Conservation (phyloP, 2,113 vertebrate genomes). For the Macheiramphus alcinus region DNA sequence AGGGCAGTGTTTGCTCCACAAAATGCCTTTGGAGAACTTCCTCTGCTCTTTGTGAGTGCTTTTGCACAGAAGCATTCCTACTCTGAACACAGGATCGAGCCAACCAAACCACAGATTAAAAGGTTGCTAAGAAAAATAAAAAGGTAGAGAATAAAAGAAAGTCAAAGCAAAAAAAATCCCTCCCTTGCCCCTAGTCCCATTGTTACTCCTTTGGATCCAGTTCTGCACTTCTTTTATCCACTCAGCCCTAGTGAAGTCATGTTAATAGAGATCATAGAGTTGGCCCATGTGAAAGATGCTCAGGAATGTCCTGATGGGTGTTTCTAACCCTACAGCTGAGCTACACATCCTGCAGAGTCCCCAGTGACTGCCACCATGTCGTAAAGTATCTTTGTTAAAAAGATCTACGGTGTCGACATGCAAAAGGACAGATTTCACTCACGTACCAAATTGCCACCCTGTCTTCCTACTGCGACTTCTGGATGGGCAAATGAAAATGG, state of each 20-base stretch:
- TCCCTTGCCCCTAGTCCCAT: background rate
- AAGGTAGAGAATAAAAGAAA: background rate
- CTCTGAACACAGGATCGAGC: background rate
- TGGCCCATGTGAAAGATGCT: background rate
- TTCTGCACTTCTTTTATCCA: background rate
- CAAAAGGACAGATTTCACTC: background rate
- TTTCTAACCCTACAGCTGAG: background rate
- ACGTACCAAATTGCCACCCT: fast-evolving
- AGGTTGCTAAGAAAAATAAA: background rate
- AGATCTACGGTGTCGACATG: fast-evolving
- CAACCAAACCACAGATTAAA: background rate
- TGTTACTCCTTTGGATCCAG: background rate
- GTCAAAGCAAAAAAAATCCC: background rate
- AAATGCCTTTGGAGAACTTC: background rate
- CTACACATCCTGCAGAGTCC: background rate
- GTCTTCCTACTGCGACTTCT: background rate
- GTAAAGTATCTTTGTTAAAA: background rate
- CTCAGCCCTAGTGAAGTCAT: background rate
- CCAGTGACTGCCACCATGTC: fast-evolving
- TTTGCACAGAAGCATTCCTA: background rate
- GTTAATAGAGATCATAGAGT: background rate
- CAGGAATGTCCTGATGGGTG: background rate
- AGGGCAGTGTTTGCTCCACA: background rate
- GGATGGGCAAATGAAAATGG: background rate
- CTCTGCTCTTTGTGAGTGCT: background rate